phyloP scores from a whole-genome alignment of 1,140 invertebrate species.

The Lordiphosa clarofinis region DNA sequence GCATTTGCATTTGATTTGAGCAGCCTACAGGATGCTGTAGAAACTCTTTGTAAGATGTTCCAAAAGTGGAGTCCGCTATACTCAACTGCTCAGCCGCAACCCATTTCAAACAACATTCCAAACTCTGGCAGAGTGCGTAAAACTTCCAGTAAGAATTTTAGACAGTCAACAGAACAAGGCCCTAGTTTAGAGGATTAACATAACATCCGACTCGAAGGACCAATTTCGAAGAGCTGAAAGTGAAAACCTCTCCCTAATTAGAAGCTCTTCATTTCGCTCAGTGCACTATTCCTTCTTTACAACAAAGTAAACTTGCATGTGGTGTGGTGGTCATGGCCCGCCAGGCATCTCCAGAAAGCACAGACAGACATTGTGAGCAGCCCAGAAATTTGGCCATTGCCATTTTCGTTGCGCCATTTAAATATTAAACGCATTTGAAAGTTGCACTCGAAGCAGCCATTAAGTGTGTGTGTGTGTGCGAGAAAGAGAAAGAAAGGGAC shows the following conservation, averaged over 20 bases:
- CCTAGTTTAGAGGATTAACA: too few relatives aligned
- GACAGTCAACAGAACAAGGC: too few relatives aligned
- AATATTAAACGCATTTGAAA: slow-evolving; percentile 56
- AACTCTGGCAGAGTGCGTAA: too few relatives aligned
- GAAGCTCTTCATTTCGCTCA: background rate
- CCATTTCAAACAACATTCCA: too few relatives aligned
- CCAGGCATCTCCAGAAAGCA: slow-evolving; percentile 16
- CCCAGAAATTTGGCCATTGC: slow-evolving; percentile 28
- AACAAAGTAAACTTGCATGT: slow-evolving; percentile 43
- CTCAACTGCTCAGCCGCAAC: too few relatives aligned
- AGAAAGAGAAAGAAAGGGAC: background rate
- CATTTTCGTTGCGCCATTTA: slow-evolving; percentile 32
- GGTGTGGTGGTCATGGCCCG: slow-evolving; percentile 4
- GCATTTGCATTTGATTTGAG: too few relatives aligned
- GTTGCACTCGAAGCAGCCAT: slow-evolving; percentile 29
- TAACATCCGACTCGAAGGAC: too few relatives aligned
- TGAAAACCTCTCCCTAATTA: background rate
- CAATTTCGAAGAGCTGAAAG: too few relatives aligned
- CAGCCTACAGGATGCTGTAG: too few relatives aligned
- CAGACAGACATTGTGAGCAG: slow-evolving; percentile 1
- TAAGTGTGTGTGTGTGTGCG: slow-evolving; percentile 23
- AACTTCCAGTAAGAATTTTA: too few relatives aligned
- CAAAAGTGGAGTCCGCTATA: too few relatives aligned
- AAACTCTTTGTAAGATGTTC: too few relatives aligned
- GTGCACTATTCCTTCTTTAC: background rate